phyloP scores from a whole-genome alignment of 2,113 vertebrate genomes.

The Pipa parva region DNA sequence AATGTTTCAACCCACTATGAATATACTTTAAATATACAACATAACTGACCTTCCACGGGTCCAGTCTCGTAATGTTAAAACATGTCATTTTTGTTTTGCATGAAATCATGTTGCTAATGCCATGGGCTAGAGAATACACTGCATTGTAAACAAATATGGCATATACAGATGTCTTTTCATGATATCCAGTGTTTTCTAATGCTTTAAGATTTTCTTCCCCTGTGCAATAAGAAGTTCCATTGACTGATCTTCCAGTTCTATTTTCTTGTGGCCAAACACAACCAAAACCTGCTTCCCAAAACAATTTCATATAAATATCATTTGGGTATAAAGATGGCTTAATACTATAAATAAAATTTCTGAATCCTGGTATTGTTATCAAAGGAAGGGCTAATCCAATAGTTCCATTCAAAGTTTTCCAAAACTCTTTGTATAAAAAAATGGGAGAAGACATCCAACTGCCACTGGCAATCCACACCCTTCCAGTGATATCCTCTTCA shows the following conservation, averaged over 20 bases:
- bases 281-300: constrained; percentile 1
- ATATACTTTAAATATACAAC: too few species aligned
- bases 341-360: background rate
- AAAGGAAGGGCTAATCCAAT: background rate
- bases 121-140: background rate
- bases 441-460: background rate
- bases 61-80: background rate
- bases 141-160: background rate
- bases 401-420: background rate
- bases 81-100: background rate
- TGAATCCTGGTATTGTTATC: background rate
- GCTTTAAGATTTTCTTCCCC: background rate
- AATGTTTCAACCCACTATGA: too few species aligned
- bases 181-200: background rate
- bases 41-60: background rate
- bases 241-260: background rate
- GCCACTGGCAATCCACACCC: background rate
- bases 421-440: background rate
- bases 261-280: background rate
- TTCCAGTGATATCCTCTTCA: background rate
- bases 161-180: background rate
- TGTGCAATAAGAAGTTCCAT: background rate
- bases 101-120: background rate
- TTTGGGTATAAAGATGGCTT: background rate
- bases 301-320: background rate